Conservation (phyloP, 2,797 vertebrate genomes). For the Emys orbicularis region DNA sequence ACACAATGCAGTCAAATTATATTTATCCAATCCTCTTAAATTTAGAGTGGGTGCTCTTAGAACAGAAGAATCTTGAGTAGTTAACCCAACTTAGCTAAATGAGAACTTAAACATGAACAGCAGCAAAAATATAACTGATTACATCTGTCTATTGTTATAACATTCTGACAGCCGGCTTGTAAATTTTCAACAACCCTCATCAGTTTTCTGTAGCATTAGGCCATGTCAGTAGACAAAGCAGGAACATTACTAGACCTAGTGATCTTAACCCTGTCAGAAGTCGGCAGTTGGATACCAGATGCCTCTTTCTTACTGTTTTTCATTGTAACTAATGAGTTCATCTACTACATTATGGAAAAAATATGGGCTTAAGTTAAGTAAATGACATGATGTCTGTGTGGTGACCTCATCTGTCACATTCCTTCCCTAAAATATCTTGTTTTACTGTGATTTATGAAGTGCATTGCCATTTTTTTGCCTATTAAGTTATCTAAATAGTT, state of each 20-base stretch:
- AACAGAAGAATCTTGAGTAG: neutral
- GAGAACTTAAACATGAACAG: slow-evolving; percentile 7
- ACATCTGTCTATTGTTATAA: neutral
- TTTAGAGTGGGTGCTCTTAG: accelerated
- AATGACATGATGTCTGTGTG: slow-evolving; percentile 77
- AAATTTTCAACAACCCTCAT: slow-evolving; percentile 66
- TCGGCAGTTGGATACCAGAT: slow-evolving; percentile 80
- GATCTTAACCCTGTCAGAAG: slow-evolving; percentile 67
- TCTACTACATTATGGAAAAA: slow-evolving; percentile 79
- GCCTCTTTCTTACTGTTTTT: slow-evolving; percentile 82
- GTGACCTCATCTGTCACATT: slow-evolving; percentile 81
- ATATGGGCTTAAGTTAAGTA: slow-evolving; percentile 80
- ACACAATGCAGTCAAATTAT: neutral
- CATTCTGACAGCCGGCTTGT: slow-evolving; percentile 37
- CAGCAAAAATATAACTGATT: slow-evolving; percentile 28
- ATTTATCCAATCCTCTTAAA: neutral
- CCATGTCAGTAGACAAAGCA: slow-evolving; percentile 56
- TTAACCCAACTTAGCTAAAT: slow-evolving; percentile 20
- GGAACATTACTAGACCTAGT: slow-evolving; percentile 56
- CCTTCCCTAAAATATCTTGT: slow-evolving; percentile 83
- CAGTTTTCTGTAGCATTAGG: slow-evolving; percentile 64
- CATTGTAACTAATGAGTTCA: slow-evolving; percentile 83
- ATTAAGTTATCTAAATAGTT: slow-evolving; percentile 72
- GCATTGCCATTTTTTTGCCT: slow-evolving; percentile 63
- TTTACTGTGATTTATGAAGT: slow-evolving; percentile 75